Evolutionary conservation across 2,888 invertebrate genomes (phyloP).

Genomic region (Xanthostigma xanthostigma): DNA sequence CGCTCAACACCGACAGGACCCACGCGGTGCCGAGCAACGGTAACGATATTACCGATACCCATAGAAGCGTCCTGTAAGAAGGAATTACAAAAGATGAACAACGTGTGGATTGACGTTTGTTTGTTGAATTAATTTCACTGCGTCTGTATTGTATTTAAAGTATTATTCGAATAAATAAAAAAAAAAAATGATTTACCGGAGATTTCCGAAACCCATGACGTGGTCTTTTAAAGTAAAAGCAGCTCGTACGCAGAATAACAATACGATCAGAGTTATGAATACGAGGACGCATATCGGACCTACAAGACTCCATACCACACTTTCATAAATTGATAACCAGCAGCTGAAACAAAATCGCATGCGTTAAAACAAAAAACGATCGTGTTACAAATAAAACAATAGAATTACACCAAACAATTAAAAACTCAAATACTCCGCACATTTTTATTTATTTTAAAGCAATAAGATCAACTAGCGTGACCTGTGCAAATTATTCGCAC

Average conservation of each 20-base stretch:
- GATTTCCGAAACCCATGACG: constrained; percentile 71
- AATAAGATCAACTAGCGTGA: too few relatives aligned
- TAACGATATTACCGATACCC: constrained; percentile 73
- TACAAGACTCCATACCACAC: constrained; percentile 90
- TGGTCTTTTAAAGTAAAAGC: constrained; percentile 85
- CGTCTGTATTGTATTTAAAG: background rate
- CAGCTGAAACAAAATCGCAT: constrained; percentile 45
- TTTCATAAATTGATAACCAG: constrained; percentile 88
- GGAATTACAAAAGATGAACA: constrained; percentile 5
- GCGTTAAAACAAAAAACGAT: too few relatives aligned
- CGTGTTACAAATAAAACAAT: too few relatives aligned
- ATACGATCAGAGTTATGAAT: constrained; percentile 58
- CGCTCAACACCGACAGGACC: constrained; percentile 68
- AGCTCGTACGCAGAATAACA: constrained; percentile 75
- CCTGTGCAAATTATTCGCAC: too few relatives aligned
- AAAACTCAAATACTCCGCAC: too few relatives aligned
- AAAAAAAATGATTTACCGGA: constrained; percentile 35
- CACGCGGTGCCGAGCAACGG: constrained; percentile 75
- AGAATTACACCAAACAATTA: too few relatives aligned
- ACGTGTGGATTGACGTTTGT: background rate
- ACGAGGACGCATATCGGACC: constrained; percentile 76
- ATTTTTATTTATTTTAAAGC: too few relatives aligned
- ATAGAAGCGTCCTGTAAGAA: constrained; percentile 54
- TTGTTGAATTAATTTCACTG: background rate
- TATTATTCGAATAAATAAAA: background rate